phyloP scores from a whole-genome alignment of 2,797 vertebrate genomes.

The Alouatta caraya region DNA sequence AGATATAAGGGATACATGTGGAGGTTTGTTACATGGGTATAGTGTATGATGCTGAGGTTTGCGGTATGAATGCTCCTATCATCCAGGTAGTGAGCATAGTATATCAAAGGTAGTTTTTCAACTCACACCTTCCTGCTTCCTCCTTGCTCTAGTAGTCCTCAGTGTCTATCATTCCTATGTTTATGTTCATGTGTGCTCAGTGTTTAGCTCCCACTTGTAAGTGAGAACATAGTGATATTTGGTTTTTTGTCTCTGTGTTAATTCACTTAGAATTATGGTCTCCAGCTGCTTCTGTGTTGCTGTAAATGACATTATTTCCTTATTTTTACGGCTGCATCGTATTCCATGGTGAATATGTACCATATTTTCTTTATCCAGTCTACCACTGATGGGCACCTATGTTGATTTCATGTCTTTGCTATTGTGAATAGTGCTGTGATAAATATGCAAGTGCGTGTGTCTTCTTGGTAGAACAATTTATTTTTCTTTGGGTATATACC shows the following conservation, averaged over 20 bases:
- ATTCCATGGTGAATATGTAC: not conserved
- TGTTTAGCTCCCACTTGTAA: not conserved
- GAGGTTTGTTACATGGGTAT: not conserved
- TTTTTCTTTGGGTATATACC: not conserved
- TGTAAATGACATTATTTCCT: not conserved
- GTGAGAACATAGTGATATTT: not conserved
- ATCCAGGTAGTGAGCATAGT: not conserved
- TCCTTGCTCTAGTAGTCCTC: not conserved
- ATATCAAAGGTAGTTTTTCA: not conserved
- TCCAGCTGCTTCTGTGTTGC: not conserved
- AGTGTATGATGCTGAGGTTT: not conserved
- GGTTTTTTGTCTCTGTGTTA: not conserved
- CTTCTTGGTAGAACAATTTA: not conserved
- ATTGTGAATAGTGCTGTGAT: not conserved
- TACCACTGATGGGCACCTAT: not conserved
- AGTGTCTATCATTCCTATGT: too few species aligned
- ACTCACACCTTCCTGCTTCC: not conserved
- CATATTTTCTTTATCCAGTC: not conserved
- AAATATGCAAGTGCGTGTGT: not conserved
- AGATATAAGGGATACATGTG: not conserved
- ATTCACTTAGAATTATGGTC: not conserved
- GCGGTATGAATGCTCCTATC: not conserved
- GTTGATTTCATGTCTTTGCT: not conserved
- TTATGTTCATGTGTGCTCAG: too few species aligned
- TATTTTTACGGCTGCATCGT: not conserved